Base-by-base conservation (phyloP, 2,888 invertebrate species). In the Caenorhabditis zanzibari region DNA sequence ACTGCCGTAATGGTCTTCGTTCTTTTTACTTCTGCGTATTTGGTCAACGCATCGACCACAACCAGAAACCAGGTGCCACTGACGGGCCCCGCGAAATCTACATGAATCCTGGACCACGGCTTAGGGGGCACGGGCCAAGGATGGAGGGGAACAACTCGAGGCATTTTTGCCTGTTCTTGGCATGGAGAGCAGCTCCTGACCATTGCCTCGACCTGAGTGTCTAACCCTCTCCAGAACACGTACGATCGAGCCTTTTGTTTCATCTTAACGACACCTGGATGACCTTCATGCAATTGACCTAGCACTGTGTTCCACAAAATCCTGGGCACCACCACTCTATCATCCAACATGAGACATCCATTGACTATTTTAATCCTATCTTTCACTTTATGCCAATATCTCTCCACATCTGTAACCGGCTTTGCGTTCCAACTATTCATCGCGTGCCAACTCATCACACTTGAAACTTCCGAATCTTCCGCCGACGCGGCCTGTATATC, bases 51-150 rank as follows among this genome's bases (percentile, higher is more conserved):
- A 82, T 93, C 93, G 1, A 92, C 90, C 9, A 93, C 85, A 12
- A 93, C 84, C 4, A 93, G 74, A 32, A 92, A 89, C 88, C 88
- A 90, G 4, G 74, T 76, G 9, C 88, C 90, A 10, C 88, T 61
- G 35, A 92, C 81, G 24, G 92, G 93, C 2, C 93, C 93, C 7
- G 93, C 92, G 88, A 92, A 93, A 86, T 93, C 93, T 16, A 93
- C 88, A 86, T 93, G 93, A 6, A 93, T 82, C 22, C 93, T 87
- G 71, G 92, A 88, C 92, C 92, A 93, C 10, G 91, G 90, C 59
- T 86, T 80, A 10, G 79, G 81, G 26, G 92, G 88, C 26, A 52
- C 84, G 26, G 85, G 81, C 92, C 92, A 92, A 16, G 91, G 88
- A 49, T 86, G 85, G 2, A 91, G 81, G 0, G 86, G 84, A 22